Conservation (phyloP, 2,888 invertebrate genomes). For the Drosophila emarginata region DNA sequence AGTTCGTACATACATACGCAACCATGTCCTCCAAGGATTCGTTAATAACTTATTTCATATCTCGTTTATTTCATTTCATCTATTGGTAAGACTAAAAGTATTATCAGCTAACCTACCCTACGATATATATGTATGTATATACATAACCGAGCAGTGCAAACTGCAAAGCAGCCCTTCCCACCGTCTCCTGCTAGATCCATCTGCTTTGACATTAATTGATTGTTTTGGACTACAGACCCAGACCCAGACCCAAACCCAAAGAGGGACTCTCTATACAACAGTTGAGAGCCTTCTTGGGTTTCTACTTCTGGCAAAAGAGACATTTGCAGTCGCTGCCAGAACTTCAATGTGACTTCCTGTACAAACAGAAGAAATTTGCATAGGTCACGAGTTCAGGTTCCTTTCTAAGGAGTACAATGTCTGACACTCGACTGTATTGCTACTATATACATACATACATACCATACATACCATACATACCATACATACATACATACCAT, state of each 20-base stretch:
- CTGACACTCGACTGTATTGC: constrained; percentile 52
- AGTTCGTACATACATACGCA: too few relatives aligned
- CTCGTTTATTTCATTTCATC: too few relatives aligned
- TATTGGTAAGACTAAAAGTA: too few relatives aligned
- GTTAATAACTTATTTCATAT: too few relatives aligned
- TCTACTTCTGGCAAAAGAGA: constrained; percentile 21
- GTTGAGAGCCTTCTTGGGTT: not conserved
- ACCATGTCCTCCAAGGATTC: too few relatives aligned
- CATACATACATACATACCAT: not conserved
- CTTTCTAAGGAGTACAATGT: constrained; percentile 64
- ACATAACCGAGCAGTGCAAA: too few relatives aligned
- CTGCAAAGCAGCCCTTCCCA: too few relatives aligned
- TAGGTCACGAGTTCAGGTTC: constrained; percentile 80
- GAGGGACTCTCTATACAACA: not conserved
- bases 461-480: not conserved
- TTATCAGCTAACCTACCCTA: too few relatives aligned
- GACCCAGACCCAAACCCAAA: constrained; percentile 69
- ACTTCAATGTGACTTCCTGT: constrained; percentile 76
- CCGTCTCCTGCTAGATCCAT: not conserved
- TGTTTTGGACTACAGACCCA: constrained; percentile 65
- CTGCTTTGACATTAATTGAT: constrained; percentile 44
- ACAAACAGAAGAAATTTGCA: constrained; percentile 74
- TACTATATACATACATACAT: not conserved
- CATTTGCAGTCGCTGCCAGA: constrained; percentile 30
- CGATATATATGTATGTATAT: too few relatives aligned